Conservation (phyloP, 2,797 vertebrate genomes). For the Sebastolobus altivelis region DNA sequence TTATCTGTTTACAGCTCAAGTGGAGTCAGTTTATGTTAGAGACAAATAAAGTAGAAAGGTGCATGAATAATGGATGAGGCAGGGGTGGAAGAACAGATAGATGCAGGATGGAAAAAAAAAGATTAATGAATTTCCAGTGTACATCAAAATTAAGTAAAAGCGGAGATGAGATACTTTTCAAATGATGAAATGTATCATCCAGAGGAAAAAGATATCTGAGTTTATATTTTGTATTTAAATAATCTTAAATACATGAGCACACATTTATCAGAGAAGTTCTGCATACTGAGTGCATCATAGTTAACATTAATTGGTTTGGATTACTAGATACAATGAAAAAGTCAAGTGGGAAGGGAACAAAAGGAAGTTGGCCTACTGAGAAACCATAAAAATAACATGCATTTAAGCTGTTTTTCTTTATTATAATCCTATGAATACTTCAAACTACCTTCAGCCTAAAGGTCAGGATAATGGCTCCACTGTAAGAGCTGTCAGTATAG, state of each 20-base stretch:
- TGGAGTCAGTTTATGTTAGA: slow-evolving; percentile 62
- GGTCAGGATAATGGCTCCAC: slow-evolving; percentile 28
- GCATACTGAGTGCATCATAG: slow-evolving; percentile 4
- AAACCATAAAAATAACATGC: background rate
- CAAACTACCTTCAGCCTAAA: slow-evolving; percentile 32
- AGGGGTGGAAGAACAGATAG: slow-evolving; percentile 55
- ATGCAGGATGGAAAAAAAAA: slow-evolving; percentile 44
- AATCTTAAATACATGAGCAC: background rate
- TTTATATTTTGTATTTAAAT: slow-evolving; percentile 18
- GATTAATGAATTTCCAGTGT: slow-evolving; percentile 57
- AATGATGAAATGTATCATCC: slow-evolving; percentile 26
- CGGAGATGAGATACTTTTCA: slow-evolving; percentile 28
- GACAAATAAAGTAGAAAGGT: slow-evolving; percentile 61
- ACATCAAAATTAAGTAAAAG: slow-evolving; percentile 57
- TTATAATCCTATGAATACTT: slow-evolving; percentile 6
- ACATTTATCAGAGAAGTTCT: background rate
- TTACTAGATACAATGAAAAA: background rate
- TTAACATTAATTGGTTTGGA: slow-evolving; percentile 17
- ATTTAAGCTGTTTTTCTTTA: background rate
- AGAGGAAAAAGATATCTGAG: background rate
- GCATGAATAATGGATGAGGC: slow-evolving; percentile 71
- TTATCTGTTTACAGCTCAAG: slow-evolving; percentile 68
- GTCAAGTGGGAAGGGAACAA: background rate
- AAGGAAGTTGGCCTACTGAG: background rate
- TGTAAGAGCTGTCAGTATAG: slow-evolving; percentile 28